Evolutionary conservation across 2,888 invertebrate genomes (phyloP), one percentile per base, ranked within the genome.

Genomic region (Drosophila prolongata): DNA sequence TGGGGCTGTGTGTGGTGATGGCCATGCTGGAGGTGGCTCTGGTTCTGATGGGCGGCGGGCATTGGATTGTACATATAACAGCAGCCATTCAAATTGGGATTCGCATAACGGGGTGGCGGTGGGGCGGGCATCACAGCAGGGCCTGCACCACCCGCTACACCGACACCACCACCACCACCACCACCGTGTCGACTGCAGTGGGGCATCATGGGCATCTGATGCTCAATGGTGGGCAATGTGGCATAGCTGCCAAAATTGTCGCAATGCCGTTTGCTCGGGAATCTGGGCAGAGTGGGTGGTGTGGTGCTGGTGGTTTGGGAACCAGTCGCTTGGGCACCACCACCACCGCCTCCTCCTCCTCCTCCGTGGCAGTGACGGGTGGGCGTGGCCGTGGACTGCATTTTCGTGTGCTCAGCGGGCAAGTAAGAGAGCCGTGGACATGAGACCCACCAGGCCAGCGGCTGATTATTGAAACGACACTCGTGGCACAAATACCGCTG

Each of bases 401-500:
- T 62, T 49, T 60, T 71, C n/a, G 62, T 50, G 38, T 78, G 75
- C 35, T 66, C 62, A 27, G 65, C 53, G 78, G 88, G 60, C 49
- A 91, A 85, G 77, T 90, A 89, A 71, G 91, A 90, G 72, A 92
- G 84, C 44, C 92, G 89, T 37, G 92, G 92, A 84, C 92, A 92
- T 44, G 92, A 92, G 60, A 91, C 90, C 92, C 92, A 92, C 92
- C 92, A 92, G 76, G 91, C 90, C 53, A 91, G 72, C 53, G 91
- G 92, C 67, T 91, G 89, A 84, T 91, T 90, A 82, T 92, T 91
- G 78, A 91, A 91, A 50, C 90, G 89, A 76, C 92, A 92, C 68
- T 89, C 88, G 75, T 82, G 78, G 72, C 91, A 91, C 80, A 91
- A 79, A 78, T 92, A 89, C 43, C 91, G 89, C 35, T 87, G 87